These are phyloP conservation scores for Macropus fuliginosus DNA, from an alignment of 2,797 vertebrate genomes.

Conservation along the genomic window DNA sequence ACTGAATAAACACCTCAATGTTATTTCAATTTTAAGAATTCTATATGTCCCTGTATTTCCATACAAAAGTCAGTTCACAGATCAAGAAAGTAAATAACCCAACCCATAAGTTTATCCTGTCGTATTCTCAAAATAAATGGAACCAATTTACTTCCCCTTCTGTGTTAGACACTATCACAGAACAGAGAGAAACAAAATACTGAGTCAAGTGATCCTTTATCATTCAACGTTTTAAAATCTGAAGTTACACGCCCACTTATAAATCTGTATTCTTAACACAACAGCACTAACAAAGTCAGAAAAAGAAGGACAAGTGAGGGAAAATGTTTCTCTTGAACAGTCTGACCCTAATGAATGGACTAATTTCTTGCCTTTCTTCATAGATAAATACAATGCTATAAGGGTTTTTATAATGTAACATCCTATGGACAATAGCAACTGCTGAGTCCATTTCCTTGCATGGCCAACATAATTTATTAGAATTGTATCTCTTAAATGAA, in stretches of 20 bases:
- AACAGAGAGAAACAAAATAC: neutral
- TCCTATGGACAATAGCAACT: neutral
- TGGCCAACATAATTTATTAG: neutral
- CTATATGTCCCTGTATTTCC: conserved; percentile 20
- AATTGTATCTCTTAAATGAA: neutral
- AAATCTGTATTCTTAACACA: too few relatives aligned
- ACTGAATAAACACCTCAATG: conserved; percentile 18
- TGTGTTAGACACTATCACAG: neutral
- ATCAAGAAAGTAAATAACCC: neutral
- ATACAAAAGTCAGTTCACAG: neutral
- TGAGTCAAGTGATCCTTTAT: conserved; percentile 6
- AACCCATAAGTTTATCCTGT: neutral
- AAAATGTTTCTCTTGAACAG: neutral
- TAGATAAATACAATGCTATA: neutral
- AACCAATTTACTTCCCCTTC: conserved; percentile 9
- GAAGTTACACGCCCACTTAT: neutral
- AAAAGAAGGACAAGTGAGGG: neutral
- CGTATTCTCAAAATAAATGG: neutral
- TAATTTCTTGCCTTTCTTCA: neutral
- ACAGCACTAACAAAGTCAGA: neutral
- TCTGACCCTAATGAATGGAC: neutral
- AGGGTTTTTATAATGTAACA: neutral
- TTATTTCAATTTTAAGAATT: conserved; percentile 16
- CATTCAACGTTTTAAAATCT: conserved; percentile 46
- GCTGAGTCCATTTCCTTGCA: neutral